Evolutionary conservation across 2,113 vertebrate species (phyloP), one percentile per base, ranked within the genome.

Genomic region (Ceuthmochares aereus): DNA sequence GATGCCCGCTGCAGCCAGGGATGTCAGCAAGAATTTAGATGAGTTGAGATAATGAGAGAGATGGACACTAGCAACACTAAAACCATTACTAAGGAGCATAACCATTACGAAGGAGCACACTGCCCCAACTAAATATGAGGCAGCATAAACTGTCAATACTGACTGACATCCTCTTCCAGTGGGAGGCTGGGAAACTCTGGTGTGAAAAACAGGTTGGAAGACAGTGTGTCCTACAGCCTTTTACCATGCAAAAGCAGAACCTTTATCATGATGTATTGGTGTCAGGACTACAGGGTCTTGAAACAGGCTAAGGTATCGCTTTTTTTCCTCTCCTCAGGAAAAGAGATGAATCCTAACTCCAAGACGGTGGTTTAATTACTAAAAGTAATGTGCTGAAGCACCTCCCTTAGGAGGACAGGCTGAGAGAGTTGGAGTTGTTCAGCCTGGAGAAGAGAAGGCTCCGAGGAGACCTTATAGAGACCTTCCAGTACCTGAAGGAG

Each of bases 41-140:
- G 2, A 58, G 47, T 17, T 54, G 14, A 45, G 22, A 14, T 74
- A 43, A 32, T 43, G 21, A 42, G 36, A 27, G 11, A 40, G 40
- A 40, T 49, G 5, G 4, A 25, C 4, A 4, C 26, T 15, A 58
- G 20, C 12, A 74, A 58, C 36, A 21, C 59, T 66, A 67, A 67
- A 81, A 59, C 21, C 12, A 22, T 22, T n/a, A 59, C 0, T 3
- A 66, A 15, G 47, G 14, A 13, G 7, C 1, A 3, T 40, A 81
- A 59, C 21, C 12, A 19, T 22, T n/a, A 59, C 0, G 4, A 66
- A 15, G 47, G 14, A 13, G 7, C 1, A 3, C 1, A 1, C 19
- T 32, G 18, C 12, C 27, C 22, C 27, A 67, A n/a, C n/a, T 18
- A 37, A 45, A 45, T n/a, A 45, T 10, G 10, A 72, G 30, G 17